Percentiles rank a stretch among this genome's conserved stretches.
Evolutionary conservation across 1,140 invertebrate species (phyloP).

Genomic region (Anadara kagoshimensis): DNA sequence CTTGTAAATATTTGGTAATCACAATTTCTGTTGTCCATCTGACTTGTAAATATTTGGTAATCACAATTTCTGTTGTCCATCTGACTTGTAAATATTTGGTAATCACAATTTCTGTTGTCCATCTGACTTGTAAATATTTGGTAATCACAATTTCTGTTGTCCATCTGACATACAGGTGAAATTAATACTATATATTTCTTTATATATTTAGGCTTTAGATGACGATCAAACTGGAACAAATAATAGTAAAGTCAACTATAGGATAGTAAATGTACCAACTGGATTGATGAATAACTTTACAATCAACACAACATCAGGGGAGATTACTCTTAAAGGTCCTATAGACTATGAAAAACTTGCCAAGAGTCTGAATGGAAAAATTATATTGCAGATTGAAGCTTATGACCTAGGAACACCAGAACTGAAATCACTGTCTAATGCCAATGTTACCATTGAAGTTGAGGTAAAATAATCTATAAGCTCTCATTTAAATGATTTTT

Average conservation of each 20-base stretch:
- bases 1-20: too few relatives aligned
- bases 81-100: too few relatives aligned
- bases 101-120: too few relatives aligned
- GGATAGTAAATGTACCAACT: slow-evolving; percentile 36
- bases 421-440: slow-evolving; percentile 10
- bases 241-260: slow-evolving; percentile 57
- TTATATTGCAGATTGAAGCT: slow-evolving; percentile 50
- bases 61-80: too few relatives aligned
- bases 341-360: slow-evolving; percentile 59
- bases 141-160: too few relatives aligned
- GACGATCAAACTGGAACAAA: slow-evolving; percentile 48
- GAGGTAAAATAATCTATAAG: slow-evolving; percentile 43
- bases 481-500: not conserved
- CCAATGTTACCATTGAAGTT: slow-evolving; percentile 56
- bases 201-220: slow-evolving; percentile 68
- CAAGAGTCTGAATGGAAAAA: slow-evolving; percentile 35
- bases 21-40: too few relatives aligned
- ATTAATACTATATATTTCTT: too few relatives aligned
- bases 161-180: too few relatives aligned
- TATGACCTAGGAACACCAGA: slow-evolving; percentile 45
- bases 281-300: slow-evolving; percentile 51
- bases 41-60: too few relatives aligned
- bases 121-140: too few relatives aligned
- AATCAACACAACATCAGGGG: slow-evolving; percentile 47
- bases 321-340: slow-evolving; percentile 46